Evolutionary conservation across 2,888 invertebrate genomes (phyloP).

Genomic region (Galerucella pusilla): DNA sequence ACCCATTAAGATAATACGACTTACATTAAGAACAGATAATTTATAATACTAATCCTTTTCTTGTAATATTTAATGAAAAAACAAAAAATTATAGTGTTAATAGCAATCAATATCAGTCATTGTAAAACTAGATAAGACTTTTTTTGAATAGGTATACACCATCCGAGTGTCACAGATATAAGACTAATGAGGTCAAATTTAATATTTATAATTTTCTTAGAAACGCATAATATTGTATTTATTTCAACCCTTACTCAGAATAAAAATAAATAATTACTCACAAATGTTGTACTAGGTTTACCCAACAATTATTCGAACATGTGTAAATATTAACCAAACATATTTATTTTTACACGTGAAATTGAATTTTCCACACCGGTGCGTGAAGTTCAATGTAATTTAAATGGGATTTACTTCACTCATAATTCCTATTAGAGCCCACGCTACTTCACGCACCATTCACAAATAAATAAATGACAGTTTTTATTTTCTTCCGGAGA

Average conservation of each 20-base stretch:
- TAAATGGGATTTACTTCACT: background rate
- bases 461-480: background rate
- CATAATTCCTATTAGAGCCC: background rate
- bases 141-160: background rate
- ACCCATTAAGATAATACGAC: background rate
- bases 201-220: too few species aligned
- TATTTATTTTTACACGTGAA: background rate
- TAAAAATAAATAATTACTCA: too few species aligned
- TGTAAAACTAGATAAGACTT: background rate
- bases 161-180: background rate
- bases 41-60: background rate
- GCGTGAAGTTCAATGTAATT: background rate
- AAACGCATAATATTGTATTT: too few species aligned
- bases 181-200: background rate
- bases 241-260: too few species aligned
- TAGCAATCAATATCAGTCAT: background rate
- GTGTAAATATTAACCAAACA: background rate
- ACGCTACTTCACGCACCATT: background rate
- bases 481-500: background rate
- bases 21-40: slow-evolving; percentile 1
- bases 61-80: background rate
- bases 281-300: too few species aligned
- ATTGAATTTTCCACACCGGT: background rate
- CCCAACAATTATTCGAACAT: background rate
- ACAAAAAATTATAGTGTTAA: background rate